Evolutionary conservation across 1,140 invertebrate species (phyloP).

Genomic region (Trypoxylus dichotomus): DNA sequence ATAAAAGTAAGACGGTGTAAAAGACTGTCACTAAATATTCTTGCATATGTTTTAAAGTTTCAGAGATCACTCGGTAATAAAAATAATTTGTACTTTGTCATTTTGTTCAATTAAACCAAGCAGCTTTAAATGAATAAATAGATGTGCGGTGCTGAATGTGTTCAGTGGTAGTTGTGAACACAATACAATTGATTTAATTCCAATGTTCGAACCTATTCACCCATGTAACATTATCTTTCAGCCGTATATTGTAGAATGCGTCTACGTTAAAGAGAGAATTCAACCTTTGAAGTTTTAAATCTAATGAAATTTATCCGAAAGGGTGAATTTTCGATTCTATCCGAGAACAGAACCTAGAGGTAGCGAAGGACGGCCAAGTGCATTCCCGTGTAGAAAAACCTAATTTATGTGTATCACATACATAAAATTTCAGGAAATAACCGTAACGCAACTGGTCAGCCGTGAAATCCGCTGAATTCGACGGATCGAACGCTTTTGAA

Average conservation of each 20-base stretch:
- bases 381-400: conserved; percentile 1
- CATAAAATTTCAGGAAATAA: conserved; percentile 15
- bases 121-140: too few relatives aligned
- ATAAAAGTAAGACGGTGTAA: too few relatives aligned
- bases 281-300: background rate
- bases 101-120: too few relatives aligned
- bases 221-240: too few relatives aligned
- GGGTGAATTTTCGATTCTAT: background rate
- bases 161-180: too few relatives aligned
- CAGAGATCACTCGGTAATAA: too few relatives aligned
- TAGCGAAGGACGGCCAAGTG: background rate
- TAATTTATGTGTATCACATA: conserved; percentile 19
- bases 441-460: conserved; percentile 7
- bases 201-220: too few relatives aligned
- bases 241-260: background rate
- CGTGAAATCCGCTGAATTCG: conserved; percentile 12
- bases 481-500: conserved; percentile 16
- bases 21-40: too few relatives aligned
- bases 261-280: background rate
- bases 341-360: background rate
- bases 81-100: too few relatives aligned
- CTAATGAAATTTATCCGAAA: background rate
- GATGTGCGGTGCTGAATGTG: too few relatives aligned
- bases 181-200: too few relatives aligned
- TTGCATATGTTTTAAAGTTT: too few relatives aligned